A percentile compares a stretch with the other conserved stretches of the same genome.
Evolutionary conservation across 2,797 vertebrate species (phyloP).

Genomic region (Eutrigla gurnardus): DNA sequence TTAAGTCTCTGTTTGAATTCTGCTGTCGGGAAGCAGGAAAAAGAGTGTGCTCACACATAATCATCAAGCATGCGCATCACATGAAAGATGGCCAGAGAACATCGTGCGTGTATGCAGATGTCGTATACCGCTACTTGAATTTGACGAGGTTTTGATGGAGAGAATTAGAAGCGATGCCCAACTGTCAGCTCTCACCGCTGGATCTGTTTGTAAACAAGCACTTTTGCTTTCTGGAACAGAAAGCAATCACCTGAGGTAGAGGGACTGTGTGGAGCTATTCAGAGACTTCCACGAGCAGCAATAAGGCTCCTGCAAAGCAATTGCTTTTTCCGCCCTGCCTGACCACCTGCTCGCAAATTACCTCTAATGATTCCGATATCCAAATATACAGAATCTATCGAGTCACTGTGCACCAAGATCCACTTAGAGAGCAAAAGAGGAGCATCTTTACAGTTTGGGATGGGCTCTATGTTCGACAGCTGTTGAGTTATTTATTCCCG

Average conservation of each 20-base stretch:
- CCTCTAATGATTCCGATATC: slow-evolving; percentile 12
- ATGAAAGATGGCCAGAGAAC: slow-evolving; percentile 31
- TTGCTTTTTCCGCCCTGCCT: slow-evolving; percentile 5
- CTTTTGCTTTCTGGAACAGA: slow-evolving; percentile 3
- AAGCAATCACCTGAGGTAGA: slow-evolving; percentile 20
- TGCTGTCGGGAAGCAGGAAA: slow-evolving; percentile 38
- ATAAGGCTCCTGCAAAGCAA: slow-evolving; percentile 1
- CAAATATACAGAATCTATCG: not conserved
- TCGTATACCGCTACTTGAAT: slow-evolving; percentile 19
- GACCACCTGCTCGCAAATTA: slow-evolving; percentile 39
- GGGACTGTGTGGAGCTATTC: slow-evolving; percentile 3
- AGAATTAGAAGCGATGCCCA: slow-evolving; percentile 6
- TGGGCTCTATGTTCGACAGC: slow-evolving; percentile 8
- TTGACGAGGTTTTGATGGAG: not conserved
- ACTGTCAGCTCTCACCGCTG: not conserved
- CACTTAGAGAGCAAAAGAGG: slow-evolving; percentile 4
- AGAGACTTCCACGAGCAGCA: slow-evolving; percentile 23
- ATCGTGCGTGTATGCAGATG: slow-evolving; percentile 16
- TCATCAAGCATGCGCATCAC: slow-evolving; percentile 36
- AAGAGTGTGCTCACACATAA: slow-evolving; percentile 48
- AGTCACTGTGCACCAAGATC: not conserved
- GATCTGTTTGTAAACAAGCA: slow-evolving; percentile 47
- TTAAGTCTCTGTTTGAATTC: slow-evolving; percentile 32
- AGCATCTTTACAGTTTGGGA: slow-evolving; percentile 23
- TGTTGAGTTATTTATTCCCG: slow-evolving; percentile 32